Conservation (phyloP, 1,140 invertebrate genomes). For the Sipha flava region DNA sequence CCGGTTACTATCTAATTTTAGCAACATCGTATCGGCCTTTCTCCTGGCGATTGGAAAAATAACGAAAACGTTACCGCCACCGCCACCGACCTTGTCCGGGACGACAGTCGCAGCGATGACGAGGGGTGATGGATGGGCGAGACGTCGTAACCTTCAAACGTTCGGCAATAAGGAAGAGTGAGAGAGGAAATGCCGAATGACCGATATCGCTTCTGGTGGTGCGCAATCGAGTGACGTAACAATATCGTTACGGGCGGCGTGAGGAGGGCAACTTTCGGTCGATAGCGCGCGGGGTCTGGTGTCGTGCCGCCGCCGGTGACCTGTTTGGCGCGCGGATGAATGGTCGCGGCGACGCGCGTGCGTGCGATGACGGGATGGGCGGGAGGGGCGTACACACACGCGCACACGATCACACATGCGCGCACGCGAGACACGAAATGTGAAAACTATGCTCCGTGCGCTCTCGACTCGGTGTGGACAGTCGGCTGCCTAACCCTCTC, state of each 20-base stretch:
- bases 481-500: conserved; percentile 4
- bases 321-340: conserved; percentile 28
- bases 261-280: conserved; percentile 1
- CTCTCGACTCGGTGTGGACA: background rate
- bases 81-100: too few species aligned
- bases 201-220: background rate
- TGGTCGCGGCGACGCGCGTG: background rate
- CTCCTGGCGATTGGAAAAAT: too few species aligned
- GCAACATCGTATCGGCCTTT: too few species aligned
- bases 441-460: background rate
- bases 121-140: too few species aligned
- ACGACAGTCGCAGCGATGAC: too few species aligned
- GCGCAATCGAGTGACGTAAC: background rate
- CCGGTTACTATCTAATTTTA: too few species aligned
- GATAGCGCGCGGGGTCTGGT: background rate
- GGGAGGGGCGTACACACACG: background rate
- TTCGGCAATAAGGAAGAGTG: too few species aligned
- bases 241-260: too few species aligned
- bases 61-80: too few species aligned
- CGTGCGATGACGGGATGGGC: background rate
- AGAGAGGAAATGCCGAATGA: too few species aligned
- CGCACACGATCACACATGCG: background rate
- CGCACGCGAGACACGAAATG: background rate
- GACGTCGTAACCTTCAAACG: background rate
- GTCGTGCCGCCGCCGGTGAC: background rate